Evolutionary conservation across 2,797 vertebrate species (phyloP), one percentile per base, ranked within the genome.

Genomic region (Phoebastria nigripes): DNA sequence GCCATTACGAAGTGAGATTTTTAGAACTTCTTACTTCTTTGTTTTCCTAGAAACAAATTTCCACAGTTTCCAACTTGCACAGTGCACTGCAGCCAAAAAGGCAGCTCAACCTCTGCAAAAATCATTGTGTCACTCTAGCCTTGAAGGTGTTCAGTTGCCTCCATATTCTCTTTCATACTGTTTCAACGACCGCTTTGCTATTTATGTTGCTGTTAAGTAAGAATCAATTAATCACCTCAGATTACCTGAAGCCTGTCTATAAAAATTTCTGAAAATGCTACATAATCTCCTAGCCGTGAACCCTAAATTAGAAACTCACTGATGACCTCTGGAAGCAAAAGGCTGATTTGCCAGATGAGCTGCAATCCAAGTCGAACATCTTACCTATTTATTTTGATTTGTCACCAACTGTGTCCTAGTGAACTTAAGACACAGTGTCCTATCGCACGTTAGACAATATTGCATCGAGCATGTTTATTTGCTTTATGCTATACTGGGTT

Each of bases 351-450:
- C 11, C 33, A 72, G 39, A 88, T 65, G 42, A 88, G 25, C 9
- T 61, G 39, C 31, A 66, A 26, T 26, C 54, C 54, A 55, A 77
- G 41, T 14, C 35, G 25, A 89, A 80, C 21, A 49, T 35, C 7
- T 61, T 16, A 54, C 35, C 29, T 88, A 31, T 66, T 94, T 73
- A 56, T 93, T 93, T 93, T 37, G 37, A 61, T 72, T 80, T 84
- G 67, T 59, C n/a, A 77, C 25, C 0, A 0, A 21, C 3, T 4
- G 24, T 24, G 31, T 42, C 17, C 25, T 4, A 3, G 20, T 63
- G 35, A 94, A 87, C 8, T 85, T 82, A 63, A 3, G 14, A 62
- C 33, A 41, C 17, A 33, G 18, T 28, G 51, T 74, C 22, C n/a
- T 42, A 46, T 8, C 54, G 70, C 59, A 74, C 1, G 0, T n/a